A percentile compares a stretch with the other conserved stretches of the same genome.
phyloP scores from a whole-genome alignment of 2,113 vertebrate species.

The Isichthys henryi region DNA sequence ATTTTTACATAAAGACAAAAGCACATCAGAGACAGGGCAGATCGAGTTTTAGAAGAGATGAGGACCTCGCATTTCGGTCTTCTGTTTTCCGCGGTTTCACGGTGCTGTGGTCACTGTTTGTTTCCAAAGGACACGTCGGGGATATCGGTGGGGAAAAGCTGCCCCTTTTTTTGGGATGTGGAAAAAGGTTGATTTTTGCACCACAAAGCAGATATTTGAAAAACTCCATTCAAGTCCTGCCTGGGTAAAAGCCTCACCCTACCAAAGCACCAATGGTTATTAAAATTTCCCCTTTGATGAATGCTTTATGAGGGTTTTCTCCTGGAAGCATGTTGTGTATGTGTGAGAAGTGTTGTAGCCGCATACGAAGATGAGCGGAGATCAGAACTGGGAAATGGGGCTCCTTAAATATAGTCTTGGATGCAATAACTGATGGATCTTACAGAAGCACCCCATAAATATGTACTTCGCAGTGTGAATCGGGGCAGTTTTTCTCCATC shows the following conservation, averaged over 20 bases:
- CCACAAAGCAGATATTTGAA: constrained; percentile 30
- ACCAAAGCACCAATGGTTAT: constrained; percentile 3
- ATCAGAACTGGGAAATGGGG: constrained; percentile 44
- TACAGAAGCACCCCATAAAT: constrained; percentile 42
- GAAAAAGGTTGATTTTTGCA: constrained; percentile 36
- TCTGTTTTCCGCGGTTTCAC: constrained; percentile 65
- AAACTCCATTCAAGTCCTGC: constrained; percentile 14
- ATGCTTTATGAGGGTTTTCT: constrained; percentile 43
- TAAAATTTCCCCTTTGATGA: constrained; percentile 30
- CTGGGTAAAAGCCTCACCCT: neutral
- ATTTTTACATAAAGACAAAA: constrained; percentile 75
- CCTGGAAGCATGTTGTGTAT: constrained; percentile 43
- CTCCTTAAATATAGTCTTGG: constrained; percentile 44
- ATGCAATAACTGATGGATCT: constrained; percentile 49
- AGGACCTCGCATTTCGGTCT: constrained; percentile 50
- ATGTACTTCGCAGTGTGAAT: constrained; percentile 47
- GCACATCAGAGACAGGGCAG: constrained; percentile 54
- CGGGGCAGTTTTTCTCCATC: constrained; percentile 38
- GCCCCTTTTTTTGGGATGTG: constrained; percentile 43
- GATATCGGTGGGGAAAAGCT: constrained; percentile 56
- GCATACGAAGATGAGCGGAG: constrained; percentile 43
- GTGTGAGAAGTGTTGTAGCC: constrained; percentile 50
- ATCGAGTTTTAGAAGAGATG: constrained; percentile 57
- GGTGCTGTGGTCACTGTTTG: constrained; percentile 63
- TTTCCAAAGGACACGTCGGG: constrained; percentile 55